These are phyloP conservation scores for Equus quagga DNA, from an alignment of 2,113 vertebrate species.

Conservation along the genomic window DNA sequence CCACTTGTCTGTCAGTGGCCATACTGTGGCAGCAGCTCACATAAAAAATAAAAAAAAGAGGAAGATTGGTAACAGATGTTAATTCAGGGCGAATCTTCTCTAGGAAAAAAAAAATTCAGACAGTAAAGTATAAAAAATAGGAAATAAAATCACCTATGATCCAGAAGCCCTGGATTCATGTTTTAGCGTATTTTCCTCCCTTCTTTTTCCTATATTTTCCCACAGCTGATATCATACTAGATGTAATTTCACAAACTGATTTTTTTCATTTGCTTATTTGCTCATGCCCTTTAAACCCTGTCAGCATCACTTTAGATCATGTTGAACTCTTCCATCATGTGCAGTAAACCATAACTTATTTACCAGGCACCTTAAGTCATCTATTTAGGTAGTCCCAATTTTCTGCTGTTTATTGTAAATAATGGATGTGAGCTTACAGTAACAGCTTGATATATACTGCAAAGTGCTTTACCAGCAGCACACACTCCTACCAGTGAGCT, in stretches of 20 bases:
- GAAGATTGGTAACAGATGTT: too few species aligned
- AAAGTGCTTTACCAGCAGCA: not conserved
- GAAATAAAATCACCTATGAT: not conserved
- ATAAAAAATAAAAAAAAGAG: too few species aligned
- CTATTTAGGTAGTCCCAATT: not conserved
- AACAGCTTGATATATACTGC: not conserved
- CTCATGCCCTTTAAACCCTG: not conserved
- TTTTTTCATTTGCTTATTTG: not conserved
- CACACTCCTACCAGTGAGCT: not conserved
- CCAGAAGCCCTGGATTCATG: not conserved
- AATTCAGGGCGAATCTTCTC: too few species aligned
- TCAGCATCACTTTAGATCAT: not conserved
- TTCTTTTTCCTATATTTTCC: not conserved
- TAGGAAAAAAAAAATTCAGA: conserved; percentile 16
- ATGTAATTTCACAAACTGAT: not conserved
- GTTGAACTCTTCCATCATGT: not conserved
- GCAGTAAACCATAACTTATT: not conserved
- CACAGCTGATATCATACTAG: not conserved
- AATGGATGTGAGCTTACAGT: not conserved
- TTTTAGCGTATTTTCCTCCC: not conserved
- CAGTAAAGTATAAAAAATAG: not conserved
- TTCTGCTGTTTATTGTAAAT: not conserved
- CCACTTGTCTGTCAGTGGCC: too few species aligned
- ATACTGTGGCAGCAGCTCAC: too few species aligned
- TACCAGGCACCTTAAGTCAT: not conserved